These are phyloP conservation scores for Thysanoteuthis rhombus DNA, from an alignment of 2,888 invertebrate genomes.

Conservation along the genomic window DNA sequence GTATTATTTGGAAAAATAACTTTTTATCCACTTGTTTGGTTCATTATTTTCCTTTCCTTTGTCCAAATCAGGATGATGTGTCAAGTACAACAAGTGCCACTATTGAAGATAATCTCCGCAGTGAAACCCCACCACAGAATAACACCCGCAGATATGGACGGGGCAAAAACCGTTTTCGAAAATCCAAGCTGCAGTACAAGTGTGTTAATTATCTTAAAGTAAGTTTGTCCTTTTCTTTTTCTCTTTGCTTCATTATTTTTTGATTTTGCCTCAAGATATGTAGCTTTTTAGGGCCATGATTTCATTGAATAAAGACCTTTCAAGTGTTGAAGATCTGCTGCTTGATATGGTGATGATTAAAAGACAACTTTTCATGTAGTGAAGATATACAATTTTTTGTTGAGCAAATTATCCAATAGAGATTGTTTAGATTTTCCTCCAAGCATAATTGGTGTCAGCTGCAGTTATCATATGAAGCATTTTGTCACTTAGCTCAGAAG, in stretches of 20 bases:
- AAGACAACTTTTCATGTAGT: too few relatives aligned
- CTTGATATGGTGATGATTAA: too few relatives aligned
- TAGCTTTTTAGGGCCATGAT: constrained; percentile 72
- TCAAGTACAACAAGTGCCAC: constrained; percentile 84
- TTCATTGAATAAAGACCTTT: too few relatives aligned
- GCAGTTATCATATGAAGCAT: constrained; percentile 72
- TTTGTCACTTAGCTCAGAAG: too few relatives aligned
- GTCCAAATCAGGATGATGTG: constrained; percentile 76
- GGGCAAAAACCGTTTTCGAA: constrained; percentile 73
- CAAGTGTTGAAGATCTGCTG: too few relatives aligned
- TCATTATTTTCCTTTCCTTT: neutral
- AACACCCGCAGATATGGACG: constrained; percentile 61
- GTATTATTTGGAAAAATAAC: neutral
- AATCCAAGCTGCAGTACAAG: constrained; percentile 79
- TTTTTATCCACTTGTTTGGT: neutral
- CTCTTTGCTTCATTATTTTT: neutral
- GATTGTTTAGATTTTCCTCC: too few relatives aligned
- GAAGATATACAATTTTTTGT: too few relatives aligned
- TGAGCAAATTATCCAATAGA: too few relatives aligned
- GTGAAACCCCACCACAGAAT: constrained; percentile 80
- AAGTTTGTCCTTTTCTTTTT: constrained; percentile 41
- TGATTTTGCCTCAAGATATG: constrained; percentile 77
- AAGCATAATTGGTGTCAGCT: constrained; percentile 94
- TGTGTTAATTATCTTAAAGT: constrained; percentile 73
- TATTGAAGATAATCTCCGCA: constrained; percentile 82